phyloP scores from a whole-genome alignment of 2,113 vertebrate species.

The Carollia perspicillata region DNA sequence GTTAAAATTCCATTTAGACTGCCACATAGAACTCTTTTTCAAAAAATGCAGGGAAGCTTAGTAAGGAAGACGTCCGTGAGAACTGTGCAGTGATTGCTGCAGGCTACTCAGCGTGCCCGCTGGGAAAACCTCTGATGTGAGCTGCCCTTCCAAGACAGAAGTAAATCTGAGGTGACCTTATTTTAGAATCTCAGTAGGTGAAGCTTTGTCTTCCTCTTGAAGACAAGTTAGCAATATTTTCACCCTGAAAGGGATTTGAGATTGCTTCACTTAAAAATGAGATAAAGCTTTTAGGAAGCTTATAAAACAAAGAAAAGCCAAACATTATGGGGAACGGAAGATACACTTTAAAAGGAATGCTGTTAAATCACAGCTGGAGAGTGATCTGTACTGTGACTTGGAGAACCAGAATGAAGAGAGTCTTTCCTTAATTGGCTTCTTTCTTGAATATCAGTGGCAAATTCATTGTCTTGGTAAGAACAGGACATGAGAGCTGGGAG shows the following conservation, averaged over 20 bases:
- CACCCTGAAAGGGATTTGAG: background rate
- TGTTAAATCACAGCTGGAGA: background rate
- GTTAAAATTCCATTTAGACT: background rate
- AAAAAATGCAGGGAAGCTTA: background rate
- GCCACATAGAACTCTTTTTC: background rate
- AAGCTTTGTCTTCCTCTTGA: constrained; percentile 15
- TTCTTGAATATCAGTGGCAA: background rate
- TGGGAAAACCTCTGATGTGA: background rate
- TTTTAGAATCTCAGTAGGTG: background rate
- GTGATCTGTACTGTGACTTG: background rate
- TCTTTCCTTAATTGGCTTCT: background rate
- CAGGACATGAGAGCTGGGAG: background rate
- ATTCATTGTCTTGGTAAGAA: background rate
- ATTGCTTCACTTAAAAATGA: background rate
- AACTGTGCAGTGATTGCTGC: background rate
- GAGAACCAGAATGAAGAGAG: background rate
- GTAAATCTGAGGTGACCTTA: constrained; percentile 44
- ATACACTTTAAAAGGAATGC: background rate
- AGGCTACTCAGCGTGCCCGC: background rate
- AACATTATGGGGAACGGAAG: background rate
- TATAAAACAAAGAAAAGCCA: background rate
- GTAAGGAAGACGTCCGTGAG: background rate
- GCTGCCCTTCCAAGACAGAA: background rate
- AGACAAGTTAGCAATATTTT: background rate
- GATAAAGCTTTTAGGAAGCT: background rate